A percentile compares a stretch with the other conserved stretches of the same genome.
These are phyloP conservation scores for Metalampra italica DNA, from an alignment of 2,888 invertebrate genomes.

Conservation along the genomic window DNA sequence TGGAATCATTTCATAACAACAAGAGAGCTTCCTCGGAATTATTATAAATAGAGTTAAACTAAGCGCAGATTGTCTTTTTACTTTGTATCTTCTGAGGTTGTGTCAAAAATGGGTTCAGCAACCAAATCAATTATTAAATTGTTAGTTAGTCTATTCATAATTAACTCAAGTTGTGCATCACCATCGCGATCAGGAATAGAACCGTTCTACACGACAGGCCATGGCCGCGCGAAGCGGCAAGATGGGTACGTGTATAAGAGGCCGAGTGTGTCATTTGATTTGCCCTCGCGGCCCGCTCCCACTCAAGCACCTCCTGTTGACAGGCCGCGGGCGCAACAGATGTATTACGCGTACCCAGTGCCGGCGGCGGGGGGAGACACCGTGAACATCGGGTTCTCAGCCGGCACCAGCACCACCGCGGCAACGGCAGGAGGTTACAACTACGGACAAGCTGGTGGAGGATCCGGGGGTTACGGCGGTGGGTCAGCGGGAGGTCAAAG, in stretches of 20 bases:
- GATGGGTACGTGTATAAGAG: conserved; percentile 66
- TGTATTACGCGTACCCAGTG: conserved; percentile 67
- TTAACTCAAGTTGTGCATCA: conserved; percentile 16
- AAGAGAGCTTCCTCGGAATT: conserved; percentile 39
- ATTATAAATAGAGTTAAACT: conserved; percentile 49
- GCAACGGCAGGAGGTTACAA: conserved; percentile 21
- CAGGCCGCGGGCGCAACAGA: conserved; percentile 59
- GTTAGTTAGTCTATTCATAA: conserved; percentile 25
- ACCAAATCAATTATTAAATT: conserved; percentile 22
- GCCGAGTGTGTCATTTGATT: conserved; percentile 60
- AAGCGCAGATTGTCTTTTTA: conserved; percentile 38
- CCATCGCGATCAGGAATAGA: conserved; percentile 11
- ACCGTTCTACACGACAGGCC: conserved; percentile 17
- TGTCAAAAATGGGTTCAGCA: conserved; percentile 31
- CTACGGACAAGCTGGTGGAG: conserved; percentile 8
- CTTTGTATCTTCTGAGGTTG: conserved; percentile 10
- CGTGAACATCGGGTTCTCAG: conserved; percentile 39
- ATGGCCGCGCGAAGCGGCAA: conserved; percentile 51
- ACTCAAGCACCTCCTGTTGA: conserved; percentile 60
- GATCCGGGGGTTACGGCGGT: background rate
- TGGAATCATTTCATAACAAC: conserved; percentile 44
- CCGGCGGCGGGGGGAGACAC: conserved; percentile 33
- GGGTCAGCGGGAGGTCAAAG: conserved; percentile 8
- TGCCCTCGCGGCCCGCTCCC: conserved; percentile 43
- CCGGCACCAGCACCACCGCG: conserved; percentile 20